Evolutionary conservation across 1,140 invertebrate species (phyloP).

Genomic region (Monomorium pharaonis): DNA sequence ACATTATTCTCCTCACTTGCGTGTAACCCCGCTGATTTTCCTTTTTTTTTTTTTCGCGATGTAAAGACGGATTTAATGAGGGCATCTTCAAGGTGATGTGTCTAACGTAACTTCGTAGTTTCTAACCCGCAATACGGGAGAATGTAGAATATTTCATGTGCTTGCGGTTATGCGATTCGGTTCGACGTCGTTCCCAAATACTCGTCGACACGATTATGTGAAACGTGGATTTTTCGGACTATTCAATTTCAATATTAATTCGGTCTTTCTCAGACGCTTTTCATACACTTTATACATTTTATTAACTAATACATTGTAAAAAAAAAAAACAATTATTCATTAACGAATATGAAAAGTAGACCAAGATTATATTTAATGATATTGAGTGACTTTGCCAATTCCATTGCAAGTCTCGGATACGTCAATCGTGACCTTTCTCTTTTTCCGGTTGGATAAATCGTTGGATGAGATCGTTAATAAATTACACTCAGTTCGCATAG

Average conservation of each 20-base stretch:
- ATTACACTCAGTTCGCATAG: not conserved
- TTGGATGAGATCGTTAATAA: not conserved
- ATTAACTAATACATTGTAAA: not conserved
- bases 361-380: not conserved
- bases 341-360: not conserved
- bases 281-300: no score
- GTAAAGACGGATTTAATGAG: not conserved
- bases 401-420: not conserved
- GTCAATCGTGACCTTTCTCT: not conserved
- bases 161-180: not conserved
- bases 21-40: not conserved
- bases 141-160: not conserved
- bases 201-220: not conserved
- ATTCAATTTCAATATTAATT: not conserved
- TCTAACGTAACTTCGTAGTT: not conserved
- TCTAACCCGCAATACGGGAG: not conserved
- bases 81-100: constrained; percentile 3
- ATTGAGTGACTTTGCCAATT: not conserved
- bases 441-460: not conserved
- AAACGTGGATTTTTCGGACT: not conserved
- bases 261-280: not conserved
- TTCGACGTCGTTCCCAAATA: no score
- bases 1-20: constrained; percentile 41
- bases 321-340: no score
- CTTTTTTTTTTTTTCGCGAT: no score